Evolutionary conservation across 2,113 vertebrate genomes (phyloP).

Genomic region (Sinocyclocheilus rhinocerous): DNA sequence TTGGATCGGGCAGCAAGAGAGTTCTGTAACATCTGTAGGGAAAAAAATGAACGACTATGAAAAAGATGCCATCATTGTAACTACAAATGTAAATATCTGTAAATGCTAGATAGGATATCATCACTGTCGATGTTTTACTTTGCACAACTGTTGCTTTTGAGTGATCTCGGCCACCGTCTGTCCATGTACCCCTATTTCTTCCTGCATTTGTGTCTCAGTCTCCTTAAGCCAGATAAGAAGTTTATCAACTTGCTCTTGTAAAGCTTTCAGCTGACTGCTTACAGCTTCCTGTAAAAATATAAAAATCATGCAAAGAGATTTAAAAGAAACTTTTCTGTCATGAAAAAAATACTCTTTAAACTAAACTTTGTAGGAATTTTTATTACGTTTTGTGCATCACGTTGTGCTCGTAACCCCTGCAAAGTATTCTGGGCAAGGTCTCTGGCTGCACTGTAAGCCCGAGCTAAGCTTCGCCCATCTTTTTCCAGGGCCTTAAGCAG

Average conservation of each 20-base stretch:
- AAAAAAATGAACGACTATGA: neutral
- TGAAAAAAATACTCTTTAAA: neutral
- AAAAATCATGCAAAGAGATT: neutral
- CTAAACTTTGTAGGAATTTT: neutral
- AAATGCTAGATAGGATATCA: neutral
- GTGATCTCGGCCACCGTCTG: constrained; percentile 54
- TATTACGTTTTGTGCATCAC: constrained; percentile 81
- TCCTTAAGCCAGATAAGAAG: constrained; percentile 80
- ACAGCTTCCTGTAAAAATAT: constrained; percentile 67
- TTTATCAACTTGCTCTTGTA: constrained; percentile 72
- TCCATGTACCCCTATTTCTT: constrained; percentile 52
- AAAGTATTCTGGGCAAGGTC: constrained; percentile 75
- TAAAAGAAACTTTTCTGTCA: neutral
- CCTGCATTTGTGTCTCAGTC: constrained; percentile 62
- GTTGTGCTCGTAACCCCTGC: constrained; percentile 73
- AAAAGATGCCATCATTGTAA: neutral
- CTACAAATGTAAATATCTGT: neutral
- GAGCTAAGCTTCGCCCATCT: constrained; percentile 87
- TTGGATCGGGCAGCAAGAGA: constrained; percentile 73
- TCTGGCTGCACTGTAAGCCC: constrained; percentile 80
- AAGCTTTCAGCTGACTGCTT: constrained; percentile 69
- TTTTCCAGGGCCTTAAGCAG: constrained; percentile 89
- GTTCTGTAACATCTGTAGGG: constrained; percentile 77
- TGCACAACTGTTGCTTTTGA: constrained; percentile 72
- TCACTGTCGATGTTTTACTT: constrained; percentile 70